Evolutionary conservation across 2,888 invertebrate species (phyloP).

Genomic region (Eupithecia subumbrata): DNA sequence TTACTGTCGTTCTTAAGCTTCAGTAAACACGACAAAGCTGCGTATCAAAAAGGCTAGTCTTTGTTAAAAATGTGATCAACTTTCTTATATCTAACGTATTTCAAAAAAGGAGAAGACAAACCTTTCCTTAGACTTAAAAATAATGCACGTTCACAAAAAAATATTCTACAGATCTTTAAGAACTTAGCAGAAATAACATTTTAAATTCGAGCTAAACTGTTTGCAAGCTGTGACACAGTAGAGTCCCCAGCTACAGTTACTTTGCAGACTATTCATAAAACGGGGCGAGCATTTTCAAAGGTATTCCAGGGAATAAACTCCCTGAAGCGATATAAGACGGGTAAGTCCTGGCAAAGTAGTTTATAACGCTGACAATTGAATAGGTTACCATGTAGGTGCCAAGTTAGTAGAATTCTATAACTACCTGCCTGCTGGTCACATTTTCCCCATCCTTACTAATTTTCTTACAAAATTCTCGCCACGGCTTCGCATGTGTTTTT

Average conservation of each 20-base stretch:
- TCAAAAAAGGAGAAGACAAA: neutral
- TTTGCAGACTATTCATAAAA: slow-evolving; percentile 19
- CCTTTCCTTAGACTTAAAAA: neutral
- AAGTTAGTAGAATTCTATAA: neutral
- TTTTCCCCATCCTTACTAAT: neutral
- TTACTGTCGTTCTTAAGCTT: no score
- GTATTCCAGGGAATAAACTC: slow-evolving; percentile 12
- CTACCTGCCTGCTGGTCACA: neutral
- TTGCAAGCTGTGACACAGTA: slow-evolving; percentile 9
- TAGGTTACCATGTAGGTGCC: neutral
- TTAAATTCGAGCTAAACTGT: neutral
- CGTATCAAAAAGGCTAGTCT: neutral
- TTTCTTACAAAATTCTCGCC: no score
- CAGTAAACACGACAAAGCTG: neutral
- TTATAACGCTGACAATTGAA: neutral
- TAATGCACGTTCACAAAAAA: neutral
- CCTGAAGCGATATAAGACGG: neutral
- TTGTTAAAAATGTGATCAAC: neutral
- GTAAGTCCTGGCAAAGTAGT: slow-evolving; percentile 1
- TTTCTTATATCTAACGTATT: neutral
- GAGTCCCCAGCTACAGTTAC: slow-evolving; percentile 13
- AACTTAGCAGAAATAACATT: neutral
- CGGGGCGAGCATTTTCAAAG: slow-evolving; percentile 16
- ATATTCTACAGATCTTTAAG: neutral
- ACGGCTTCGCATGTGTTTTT: neutral